These are phyloP conservation scores for Trachelus stipa DNA, from an alignment of 2,888 invertebrate species.

Conservation along the genomic window DNA sequence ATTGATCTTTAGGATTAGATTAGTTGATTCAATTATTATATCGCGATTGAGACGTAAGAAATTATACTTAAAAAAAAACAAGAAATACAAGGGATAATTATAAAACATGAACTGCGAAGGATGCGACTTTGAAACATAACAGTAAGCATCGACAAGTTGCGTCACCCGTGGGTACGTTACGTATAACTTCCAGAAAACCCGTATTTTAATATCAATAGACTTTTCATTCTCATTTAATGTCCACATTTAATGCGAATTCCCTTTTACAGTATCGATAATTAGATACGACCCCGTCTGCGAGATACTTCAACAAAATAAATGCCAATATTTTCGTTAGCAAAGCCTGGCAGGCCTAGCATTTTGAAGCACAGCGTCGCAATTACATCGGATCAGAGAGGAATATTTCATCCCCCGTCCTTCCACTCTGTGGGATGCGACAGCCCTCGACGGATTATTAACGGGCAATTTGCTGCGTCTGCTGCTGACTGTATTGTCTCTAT, in stretches of 20 bases:
- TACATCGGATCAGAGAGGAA: conserved; percentile 63
- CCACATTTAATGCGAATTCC: neutral
- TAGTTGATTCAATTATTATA: neutral
- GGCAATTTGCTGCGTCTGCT: conserved; percentile 66
- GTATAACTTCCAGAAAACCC: neutral
- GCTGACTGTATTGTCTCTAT: conserved; percentile 60
- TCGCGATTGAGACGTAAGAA: neutral
- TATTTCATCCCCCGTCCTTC: conserved; percentile 56
- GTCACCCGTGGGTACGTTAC: too few relatives aligned
- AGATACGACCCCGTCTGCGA: neutral
- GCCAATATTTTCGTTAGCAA: neutral
- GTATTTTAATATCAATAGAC: neutral
- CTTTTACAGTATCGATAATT: neutral
- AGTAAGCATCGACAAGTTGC: neutral
- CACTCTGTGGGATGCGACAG: conserved; percentile 38
- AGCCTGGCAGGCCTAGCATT: conserved; percentile 33
- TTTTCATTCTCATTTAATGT: neutral
- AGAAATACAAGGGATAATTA: too few relatives aligned
- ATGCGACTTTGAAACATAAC: neutral
- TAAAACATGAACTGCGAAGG: neutral
- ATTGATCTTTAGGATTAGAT: neutral
- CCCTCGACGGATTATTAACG: conserved; percentile 62
- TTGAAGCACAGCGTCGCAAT: conserved; percentile 59
- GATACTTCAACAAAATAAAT: neutral
- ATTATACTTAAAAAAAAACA: neutral